Conservation (phyloP, 2,888 invertebrate species). For the Caenorhabditis sp. region DNA sequence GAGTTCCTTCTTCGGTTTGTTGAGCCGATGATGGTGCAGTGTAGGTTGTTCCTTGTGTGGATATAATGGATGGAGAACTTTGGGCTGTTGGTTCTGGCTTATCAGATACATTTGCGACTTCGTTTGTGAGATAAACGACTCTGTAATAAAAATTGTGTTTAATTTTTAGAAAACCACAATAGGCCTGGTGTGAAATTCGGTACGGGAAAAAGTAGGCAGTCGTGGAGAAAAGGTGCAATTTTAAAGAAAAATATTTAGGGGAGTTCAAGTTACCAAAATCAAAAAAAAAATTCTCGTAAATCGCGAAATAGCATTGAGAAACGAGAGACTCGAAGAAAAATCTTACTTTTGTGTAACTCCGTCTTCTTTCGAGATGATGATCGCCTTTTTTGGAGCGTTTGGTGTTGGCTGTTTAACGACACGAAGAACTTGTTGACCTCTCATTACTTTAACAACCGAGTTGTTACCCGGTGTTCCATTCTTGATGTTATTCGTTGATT, state of each 20-base stretch:
- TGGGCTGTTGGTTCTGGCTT: background rate
- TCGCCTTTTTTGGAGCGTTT: conserved; percentile 36
- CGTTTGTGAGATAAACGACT: conserved; percentile 12
- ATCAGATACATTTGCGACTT: background rate
- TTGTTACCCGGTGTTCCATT: background rate
- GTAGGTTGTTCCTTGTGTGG: conserved; percentile 63
- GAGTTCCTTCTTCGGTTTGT: conserved; percentile 29
- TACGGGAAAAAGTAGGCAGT: too few relatives aligned
- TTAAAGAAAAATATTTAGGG: too few relatives aligned
- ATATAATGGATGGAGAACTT: conserved; percentile 26
- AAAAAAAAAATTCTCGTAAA: too few relatives aligned
- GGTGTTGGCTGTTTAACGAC: conserved; percentile 25
- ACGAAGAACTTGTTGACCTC: conserved; percentile 23
- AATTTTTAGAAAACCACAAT: too few relatives aligned
- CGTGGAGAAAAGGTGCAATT: too few relatives aligned
- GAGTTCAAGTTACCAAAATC: too few relatives aligned
- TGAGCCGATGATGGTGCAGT: conserved; percentile 41
- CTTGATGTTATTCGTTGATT: background rate
- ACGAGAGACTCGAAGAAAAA: background rate
- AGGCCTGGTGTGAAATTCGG: too few relatives aligned
- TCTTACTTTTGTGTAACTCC: conserved; percentile 12
- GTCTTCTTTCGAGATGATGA: conserved; percentile 36
- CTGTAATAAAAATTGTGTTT: too few relatives aligned
- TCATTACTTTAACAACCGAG: conserved; percentile 1
- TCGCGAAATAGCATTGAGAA: too few relatives aligned